Base-by-base conservation (phyloP, 2,113 vertebrate species). In the Paratilapia polleni region DNA sequence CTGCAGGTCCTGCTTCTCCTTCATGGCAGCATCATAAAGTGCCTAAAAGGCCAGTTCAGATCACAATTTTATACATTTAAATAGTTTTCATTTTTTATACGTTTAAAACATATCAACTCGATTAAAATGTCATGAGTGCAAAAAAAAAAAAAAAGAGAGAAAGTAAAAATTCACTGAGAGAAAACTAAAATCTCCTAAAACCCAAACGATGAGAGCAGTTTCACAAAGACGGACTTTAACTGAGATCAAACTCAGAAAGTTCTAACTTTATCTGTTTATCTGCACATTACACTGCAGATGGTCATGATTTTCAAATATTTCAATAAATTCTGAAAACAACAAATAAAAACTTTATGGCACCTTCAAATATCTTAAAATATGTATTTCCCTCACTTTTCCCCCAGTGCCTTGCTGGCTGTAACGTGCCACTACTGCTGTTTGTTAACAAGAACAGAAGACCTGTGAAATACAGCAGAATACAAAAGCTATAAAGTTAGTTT, bases 1-100 rank as follows among this genome's bases (percentile, higher is more conserved):
- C 28, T 96, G 83, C 83, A 97, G 93, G 54, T 89, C 81, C 89
- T 96, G 96, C 80, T 96, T 97, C 92, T 97, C 96, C 76, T 87
- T 94, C 96, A 97, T 89, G 59, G 97, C 97, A 2, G 87, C 57
- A 7, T 97, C 96, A 6, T 97, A 97, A 87, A 96, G 95, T 2
- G 96, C 95, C 93, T 94, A 11, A 49, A 57, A 14, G 6, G 61
- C 15, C 26, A 38, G 36, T 24, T 79, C 36, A 80, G 2, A 38
- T 22, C 5, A 19, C 14, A 17, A 24, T 10, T 20, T 60, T 17
- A 43, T 6, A 20, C 20, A 19, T 31, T 9, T 49, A 10, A 4
- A 60, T 24, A 43, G 41, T 43, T 13, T n/a, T n/a, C n/a, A n/a
- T n/a, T n/a, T n/a, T 31, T 31, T 31, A 31, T 31, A 31, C 28